Conservation (phyloP, 1,140 invertebrate genomes). For the Aphelenchoides besseyi region DNA sequence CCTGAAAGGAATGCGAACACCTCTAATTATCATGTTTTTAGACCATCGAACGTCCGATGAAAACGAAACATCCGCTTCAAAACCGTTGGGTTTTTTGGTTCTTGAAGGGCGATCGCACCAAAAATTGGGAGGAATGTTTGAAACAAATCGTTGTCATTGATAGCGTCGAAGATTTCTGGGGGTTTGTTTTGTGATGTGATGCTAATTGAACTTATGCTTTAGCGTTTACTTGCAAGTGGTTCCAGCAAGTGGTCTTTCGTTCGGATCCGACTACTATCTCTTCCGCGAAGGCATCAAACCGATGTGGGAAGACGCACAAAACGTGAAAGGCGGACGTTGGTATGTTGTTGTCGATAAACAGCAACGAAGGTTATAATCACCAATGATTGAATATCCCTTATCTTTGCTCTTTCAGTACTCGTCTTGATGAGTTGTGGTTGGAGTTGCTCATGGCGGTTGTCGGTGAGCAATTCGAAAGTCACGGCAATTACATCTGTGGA, state of each 20-base stretch:
- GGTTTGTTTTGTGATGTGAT: constrained; percentile 67
- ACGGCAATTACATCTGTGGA: constrained; percentile 83
- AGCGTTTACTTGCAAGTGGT: constrained; percentile 94
- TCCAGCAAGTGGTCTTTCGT: constrained; percentile 79
- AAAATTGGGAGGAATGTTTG: constrained; percentile 88
- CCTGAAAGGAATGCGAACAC: neutral
- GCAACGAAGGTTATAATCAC: constrained; percentile 25
- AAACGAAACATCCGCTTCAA: constrained; percentile 11
- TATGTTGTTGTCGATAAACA: constrained; percentile 69
- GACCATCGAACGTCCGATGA: constrained; percentile 12
- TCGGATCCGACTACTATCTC: constrained; percentile 88
- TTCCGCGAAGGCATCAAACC: constrained; percentile 85
- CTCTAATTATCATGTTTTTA: neutral
- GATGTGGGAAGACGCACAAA: constrained; percentile 94
- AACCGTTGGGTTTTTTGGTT: constrained; percentile 82
- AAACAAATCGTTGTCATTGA: constrained; percentile 87
- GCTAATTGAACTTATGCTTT: constrained; percentile 32
- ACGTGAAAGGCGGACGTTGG: constrained; percentile 89
- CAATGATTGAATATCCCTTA: neutral
- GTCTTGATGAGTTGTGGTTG: constrained; percentile 88
- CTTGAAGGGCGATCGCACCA: constrained; percentile 83
- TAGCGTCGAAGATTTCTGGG: constrained; percentile 99
- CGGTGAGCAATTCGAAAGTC: constrained; percentile 89
- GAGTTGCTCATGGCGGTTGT: constrained; percentile 89
- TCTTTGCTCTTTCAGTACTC: constrained; percentile 64